phyloP scores from a whole-genome alignment of 92 coral and sea anemone species.

The Actinernus sp. region DNA sequence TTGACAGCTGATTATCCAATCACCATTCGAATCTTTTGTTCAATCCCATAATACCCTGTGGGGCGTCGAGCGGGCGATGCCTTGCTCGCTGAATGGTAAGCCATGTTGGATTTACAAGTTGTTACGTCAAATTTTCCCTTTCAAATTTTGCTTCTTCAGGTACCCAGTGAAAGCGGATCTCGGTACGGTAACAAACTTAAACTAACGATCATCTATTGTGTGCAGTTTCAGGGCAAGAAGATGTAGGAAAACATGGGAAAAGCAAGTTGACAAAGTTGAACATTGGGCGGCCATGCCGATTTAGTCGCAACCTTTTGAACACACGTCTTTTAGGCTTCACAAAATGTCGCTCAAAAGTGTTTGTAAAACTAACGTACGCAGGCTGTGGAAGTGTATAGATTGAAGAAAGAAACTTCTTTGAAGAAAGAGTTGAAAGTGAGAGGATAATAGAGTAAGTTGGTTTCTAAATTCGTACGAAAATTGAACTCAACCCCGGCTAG shows the following conservation, averaged over 20 bases:
- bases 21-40: conserved; percentile 13
- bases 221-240: conserved; percentile 80
- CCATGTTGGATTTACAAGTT: conserved; percentile 72
- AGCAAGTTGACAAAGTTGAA: conserved; percentile 41
- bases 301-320: conserved; percentile 16
- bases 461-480: conserved; percentile 30
- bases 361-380: conserved; percentile 47
- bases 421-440: conserved; percentile 77
- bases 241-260: conserved; percentile 56
- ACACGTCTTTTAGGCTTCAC: conserved; percentile 50
- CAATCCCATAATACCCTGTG: conserved; percentile 28
- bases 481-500: conserved; percentile 5
- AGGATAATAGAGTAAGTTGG: conserved; percentile 85
- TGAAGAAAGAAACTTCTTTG: conserved; percentile 83
- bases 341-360: conserved; percentile 56
- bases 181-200: conserved; percentile 81
- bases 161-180: conserved; percentile 70
- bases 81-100: conserved; percentile 72
- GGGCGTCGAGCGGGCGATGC: conserved; percentile 71
- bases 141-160: conserved; percentile 65
- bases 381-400: conserved; percentile 61
- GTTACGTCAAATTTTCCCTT: conserved; percentile 3
- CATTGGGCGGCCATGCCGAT: conserved; percentile 59
- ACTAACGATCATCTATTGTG: conserved; percentile 77
- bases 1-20: conserved; percentile 80